phyloP scores from a whole-genome alignment of 2,113 vertebrate genomes.

The Malurus melanocephalus region DNA sequence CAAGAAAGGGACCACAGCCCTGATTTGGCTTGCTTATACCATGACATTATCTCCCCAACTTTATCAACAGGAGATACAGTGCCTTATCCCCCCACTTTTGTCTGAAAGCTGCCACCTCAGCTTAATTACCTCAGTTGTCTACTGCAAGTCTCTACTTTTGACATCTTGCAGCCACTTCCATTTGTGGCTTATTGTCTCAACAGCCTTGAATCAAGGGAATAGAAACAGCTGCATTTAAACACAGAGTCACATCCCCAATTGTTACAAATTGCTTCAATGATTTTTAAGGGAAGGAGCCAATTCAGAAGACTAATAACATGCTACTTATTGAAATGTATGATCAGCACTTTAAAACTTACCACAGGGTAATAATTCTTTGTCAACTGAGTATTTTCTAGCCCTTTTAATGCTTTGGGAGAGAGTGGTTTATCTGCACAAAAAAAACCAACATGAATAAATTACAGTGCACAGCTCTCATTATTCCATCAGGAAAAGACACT shows the following conservation, averaged over 20 bases:
- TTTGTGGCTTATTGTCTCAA: neutral
- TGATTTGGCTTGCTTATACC: neutral
- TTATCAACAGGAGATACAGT: neutral
- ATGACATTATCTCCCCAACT: neutral
- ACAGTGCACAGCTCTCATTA: neutral
- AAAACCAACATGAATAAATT: constrained; percentile 7
- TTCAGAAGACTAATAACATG: constrained; percentile 25
- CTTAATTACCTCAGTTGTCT: neutral
- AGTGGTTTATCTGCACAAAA: constrained; percentile 85
- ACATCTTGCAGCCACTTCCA: neutral
- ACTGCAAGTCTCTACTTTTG: neutral
- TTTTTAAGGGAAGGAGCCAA: constrained; percentile 8
- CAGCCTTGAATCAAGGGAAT: neutral
- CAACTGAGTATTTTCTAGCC: constrained; percentile 80
- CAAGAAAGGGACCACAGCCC: neutral
- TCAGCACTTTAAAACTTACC: constrained; percentile 78
- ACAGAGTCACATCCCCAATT: neutral
- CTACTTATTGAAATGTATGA: constrained; percentile 30
- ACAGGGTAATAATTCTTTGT: constrained; percentile 97
- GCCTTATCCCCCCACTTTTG: neutral
- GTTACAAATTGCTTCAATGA: neutral
- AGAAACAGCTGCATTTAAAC: constrained; percentile 18
- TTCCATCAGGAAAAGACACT: neutral
- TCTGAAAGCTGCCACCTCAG: neutral
- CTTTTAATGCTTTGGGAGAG: constrained; percentile 90